Base-by-base conservation (phyloP, 2,888 invertebrate genomes). In the Eristalis arbustorum region DNA sequence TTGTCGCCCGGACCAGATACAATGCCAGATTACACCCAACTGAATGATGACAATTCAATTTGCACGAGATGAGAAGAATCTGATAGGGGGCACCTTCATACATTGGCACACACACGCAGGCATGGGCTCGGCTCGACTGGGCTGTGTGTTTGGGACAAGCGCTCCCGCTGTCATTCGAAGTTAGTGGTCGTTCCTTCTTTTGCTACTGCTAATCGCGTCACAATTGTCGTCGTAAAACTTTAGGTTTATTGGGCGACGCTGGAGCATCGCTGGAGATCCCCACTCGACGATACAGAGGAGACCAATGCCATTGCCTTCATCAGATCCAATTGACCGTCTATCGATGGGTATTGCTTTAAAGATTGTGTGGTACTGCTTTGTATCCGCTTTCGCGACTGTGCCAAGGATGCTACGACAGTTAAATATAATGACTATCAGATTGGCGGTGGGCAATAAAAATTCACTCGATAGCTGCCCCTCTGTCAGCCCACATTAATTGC, bases 171-270 rank as follows among this genome's bases (percentile, higher is more conserved):
- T 62, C 68, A 64, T 34, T 23, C 61, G 61, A 61, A 61, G 71
- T 81, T 75, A 81, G 81, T 71, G 59, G 81, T 64, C 49, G 34
- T 61, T 66, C 31, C 71, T 66, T 61, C 66, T 22, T 22, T 31
- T 66, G 71, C 61, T 76, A 76, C 72, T 80, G 75, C 75, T 80
- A 80, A 80, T 80, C 80, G n/a, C n/a, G 73, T 80, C 80, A 80
- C 67, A 72, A 64, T 80, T 84, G 80, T 72, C 72, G 63, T 84
- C 84, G 72, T 84, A 84, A 84, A 76, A 76, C 75, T 80, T 84
- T 80, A 84, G 75, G 75, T 84, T 80, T 84, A 84, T 84, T 76
- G 42, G 72, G 18, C 23, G 56, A 34, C 59, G 10, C 80, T 76
- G 67, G 71, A 80, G 71, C 76, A 72, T 80, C 59, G 76, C 25